Percentiles rank a stretch among this genome's conserved stretches.
Evolutionary conservation across 2,888 invertebrate genomes (phyloP).

Genomic region (Rhopalosiphum nymphaeae): DNA sequence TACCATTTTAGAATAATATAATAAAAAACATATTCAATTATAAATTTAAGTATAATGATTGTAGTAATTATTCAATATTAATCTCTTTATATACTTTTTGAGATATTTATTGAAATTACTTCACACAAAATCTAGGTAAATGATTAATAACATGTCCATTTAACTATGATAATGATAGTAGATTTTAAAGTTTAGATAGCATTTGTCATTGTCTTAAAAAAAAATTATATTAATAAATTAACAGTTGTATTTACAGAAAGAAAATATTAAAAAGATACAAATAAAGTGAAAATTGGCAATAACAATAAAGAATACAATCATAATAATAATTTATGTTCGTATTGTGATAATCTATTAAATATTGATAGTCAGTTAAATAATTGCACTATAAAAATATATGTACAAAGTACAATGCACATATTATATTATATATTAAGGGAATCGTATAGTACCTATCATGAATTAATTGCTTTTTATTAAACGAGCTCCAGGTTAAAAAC

Average conservation of each 20-base stretch:
- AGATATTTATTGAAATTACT: background rate
- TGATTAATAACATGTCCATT: background rate
- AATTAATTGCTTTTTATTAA: background rate
- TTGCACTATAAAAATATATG: background rate
- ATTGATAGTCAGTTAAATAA: background rate
- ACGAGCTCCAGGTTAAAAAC: background rate
- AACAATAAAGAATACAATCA: background rate
- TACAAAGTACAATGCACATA: background rate
- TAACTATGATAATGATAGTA: background rate
- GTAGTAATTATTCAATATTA: background rate
- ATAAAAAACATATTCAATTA: background rate
- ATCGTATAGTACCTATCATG: background rate
- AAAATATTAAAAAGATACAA: background rate
- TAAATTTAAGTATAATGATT: background rate
- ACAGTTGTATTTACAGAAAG: slow-evolving; percentile 4
- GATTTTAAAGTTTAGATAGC: background rate
- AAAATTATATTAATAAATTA: background rate
- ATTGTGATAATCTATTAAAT: background rate
- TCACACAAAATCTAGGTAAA: background rate
- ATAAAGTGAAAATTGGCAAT: background rate
- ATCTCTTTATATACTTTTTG: background rate
- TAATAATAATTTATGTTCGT: background rate
- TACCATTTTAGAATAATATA: background rate
- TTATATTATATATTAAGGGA: background rate
- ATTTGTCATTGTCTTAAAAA: background rate